These are phyloP conservation scores for Heteropelma amictum DNA, from an alignment of 2,888 invertebrate genomes.

Conservation along the genomic window DNA sequence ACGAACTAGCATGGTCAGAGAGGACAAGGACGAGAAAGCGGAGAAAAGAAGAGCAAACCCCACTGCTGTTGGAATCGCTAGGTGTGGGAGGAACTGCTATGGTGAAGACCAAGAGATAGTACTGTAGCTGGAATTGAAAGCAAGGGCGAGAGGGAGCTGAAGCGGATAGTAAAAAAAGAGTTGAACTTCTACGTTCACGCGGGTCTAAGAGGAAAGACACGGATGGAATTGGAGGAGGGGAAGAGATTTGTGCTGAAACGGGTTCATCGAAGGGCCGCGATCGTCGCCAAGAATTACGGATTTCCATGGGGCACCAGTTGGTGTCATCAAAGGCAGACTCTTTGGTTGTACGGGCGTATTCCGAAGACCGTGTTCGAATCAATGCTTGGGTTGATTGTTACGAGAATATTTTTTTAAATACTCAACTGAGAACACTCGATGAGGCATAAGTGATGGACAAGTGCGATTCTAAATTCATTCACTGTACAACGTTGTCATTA, in stretches of 20 bases:
- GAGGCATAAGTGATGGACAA: too few relatives aligned
- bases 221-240: constrained; percentile 29
- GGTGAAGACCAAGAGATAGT: constrained; percentile 31
- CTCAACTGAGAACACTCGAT: too few relatives aligned
- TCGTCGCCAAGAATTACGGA: constrained; percentile 68
- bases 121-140: constrained; percentile 38
- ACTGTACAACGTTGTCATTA: too few relatives aligned
- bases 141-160: constrained; percentile 16
- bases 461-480: too few relatives aligned
- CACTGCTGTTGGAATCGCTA: constrained; percentile 37
- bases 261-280: constrained; percentile 66
- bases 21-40: constrained; percentile 38
- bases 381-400: too few relatives aligned
- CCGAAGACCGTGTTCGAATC: too few relatives aligned
- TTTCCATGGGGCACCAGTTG: too few relatives aligned
- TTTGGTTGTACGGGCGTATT: too few relatives aligned
- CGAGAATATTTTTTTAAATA: too few relatives aligned
- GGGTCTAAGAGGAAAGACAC: constrained; percentile 45
- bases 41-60: constrained; percentile 45
- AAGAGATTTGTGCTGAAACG: constrained; percentile 65
- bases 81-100: constrained; percentile 47
- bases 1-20: constrained; percentile 39
- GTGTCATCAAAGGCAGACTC: too few relatives aligned
- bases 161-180: constrained; percentile 46
- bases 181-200: constrained; percentile 36